Evolutionary conservation across 2,888 invertebrate species (phyloP).

Genomic region (Nemapogon koenigi): DNA sequence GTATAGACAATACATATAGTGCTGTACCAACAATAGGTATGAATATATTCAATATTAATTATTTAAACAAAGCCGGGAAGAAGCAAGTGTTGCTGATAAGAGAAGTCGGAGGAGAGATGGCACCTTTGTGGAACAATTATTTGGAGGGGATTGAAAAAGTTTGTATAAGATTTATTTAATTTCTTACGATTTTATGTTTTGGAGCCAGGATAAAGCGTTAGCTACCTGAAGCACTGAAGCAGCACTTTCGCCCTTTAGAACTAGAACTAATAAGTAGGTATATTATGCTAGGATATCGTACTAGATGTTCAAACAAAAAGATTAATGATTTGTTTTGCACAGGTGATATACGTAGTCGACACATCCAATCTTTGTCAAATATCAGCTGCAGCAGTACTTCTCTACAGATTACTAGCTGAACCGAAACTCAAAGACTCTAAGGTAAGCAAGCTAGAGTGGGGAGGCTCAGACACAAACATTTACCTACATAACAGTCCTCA

Average conservation of each 20-base stretch:
- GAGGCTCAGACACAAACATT: too few species aligned
- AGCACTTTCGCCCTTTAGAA: too few species aligned
- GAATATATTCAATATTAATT: slow-evolving; percentile 73
- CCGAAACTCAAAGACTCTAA: slow-evolving; percentile 71
- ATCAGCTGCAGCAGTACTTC: slow-evolving; percentile 80
- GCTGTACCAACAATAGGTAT: slow-evolving; percentile 84
- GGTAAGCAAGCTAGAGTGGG: slow-evolving; percentile 47
- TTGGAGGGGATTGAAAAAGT: slow-evolving; percentile 69
- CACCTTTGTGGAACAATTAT: slow-evolving; percentile 82
- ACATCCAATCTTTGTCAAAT: slow-evolving; percentile 87
- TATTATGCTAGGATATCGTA: too few species aligned
- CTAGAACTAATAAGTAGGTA: too few species aligned
- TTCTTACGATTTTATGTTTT: too few species aligned
- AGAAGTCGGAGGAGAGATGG: slow-evolving; percentile 84
- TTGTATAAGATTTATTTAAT: too few species aligned
- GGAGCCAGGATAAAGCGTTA: too few species aligned
- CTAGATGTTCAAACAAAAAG: too few species aligned
- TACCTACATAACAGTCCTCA: too few species aligned
- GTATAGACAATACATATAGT: slow-evolving; percentile 77
- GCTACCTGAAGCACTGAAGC: too few species aligned
- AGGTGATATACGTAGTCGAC: slow-evolving; percentile 82
- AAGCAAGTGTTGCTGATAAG: slow-evolving; percentile 65
- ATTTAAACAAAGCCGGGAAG: slow-evolving; percentile 52
- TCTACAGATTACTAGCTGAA: slow-evolving; percentile 79
- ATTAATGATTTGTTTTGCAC: too few species aligned